Percentiles rank a stretch among this genome's conserved stretches.
Evolutionary conservation across 2,797 vertebrate species (phyloP).

Genomic region (Mormyrops attenuatus): DNA sequence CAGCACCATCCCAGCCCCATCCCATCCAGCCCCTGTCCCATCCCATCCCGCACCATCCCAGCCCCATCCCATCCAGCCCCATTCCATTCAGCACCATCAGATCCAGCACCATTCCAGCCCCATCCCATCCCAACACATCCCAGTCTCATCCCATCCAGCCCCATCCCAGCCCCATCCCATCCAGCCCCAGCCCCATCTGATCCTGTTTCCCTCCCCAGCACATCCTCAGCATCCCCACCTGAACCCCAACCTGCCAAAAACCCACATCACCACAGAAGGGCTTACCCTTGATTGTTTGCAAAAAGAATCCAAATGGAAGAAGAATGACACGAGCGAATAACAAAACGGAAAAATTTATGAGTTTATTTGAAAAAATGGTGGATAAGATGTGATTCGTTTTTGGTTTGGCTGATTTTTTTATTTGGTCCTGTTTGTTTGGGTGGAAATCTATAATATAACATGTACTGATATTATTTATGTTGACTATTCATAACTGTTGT

Average conservation of each 20-base stretch:
- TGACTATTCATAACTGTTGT: background rate
- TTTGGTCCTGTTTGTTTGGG: background rate
- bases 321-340: background rate
- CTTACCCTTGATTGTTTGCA: background rate
- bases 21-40: background rate
- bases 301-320: background rate
- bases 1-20: background rate
- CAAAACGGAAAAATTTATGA: background rate
- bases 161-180: background rate
- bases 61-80: background rate
- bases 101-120: no score
- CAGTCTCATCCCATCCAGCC: no score
- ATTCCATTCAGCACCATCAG: no score
- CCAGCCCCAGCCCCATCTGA: background rate
- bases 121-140: background rate
- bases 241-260: background rate
- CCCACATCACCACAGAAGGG: background rate
- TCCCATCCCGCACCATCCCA: background rate
- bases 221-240: background rate
- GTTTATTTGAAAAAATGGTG: background rate
- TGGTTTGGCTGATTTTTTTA: background rate
- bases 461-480: background rate
- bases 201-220: background rate
- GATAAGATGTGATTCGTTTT: background rate
- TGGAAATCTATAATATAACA: background rate